Percentiles rank a stretch among this genome's conserved stretches.
phyloP scores from a whole-genome alignment of 2,113 vertebrate genomes.

The Cyanistes caeruleus region DNA sequence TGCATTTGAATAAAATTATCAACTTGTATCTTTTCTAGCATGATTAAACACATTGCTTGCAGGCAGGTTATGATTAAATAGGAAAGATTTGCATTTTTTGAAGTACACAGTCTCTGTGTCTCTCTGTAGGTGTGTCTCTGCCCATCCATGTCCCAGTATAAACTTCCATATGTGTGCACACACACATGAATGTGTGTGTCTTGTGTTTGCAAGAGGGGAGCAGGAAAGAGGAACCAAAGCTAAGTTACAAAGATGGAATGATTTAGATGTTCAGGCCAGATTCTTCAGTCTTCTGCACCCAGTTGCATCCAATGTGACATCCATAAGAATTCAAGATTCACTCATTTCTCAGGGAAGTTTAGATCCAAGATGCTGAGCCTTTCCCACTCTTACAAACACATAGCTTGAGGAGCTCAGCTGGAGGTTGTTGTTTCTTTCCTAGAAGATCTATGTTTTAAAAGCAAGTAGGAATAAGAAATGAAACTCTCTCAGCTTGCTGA shows the following conservation, averaged over 20 bases:
- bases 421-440: slow-evolving; percentile 21
- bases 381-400: not conserved
- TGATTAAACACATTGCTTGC: not conserved
- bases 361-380: not conserved
- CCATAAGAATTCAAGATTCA: not conserved
- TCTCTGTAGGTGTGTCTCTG: not conserved
- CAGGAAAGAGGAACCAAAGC: not conserved
- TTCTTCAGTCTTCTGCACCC: not conserved
- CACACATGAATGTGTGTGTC: not conserved
- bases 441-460: slow-evolving; percentile 27
- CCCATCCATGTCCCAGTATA: not conserved
- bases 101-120: not conserved
- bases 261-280: not conserved
- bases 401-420: slow-evolving; percentile 14
- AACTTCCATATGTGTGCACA: not conserved
- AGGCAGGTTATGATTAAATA: slow-evolving; percentile 2
- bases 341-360: not conserved
- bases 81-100: not conserved
- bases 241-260: not conserved
- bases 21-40: slow-evolving; percentile 15
- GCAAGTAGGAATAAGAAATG: not conserved
- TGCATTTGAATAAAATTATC: slow-evolving; percentile 49
- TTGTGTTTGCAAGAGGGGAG: not conserved
- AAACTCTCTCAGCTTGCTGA: not conserved
- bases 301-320: not conserved